These are phyloP conservation scores for Xestoiulus laeticollis DNA, from an alignment of 2,888 invertebrate species.

Conservation along the genomic window DNA sequence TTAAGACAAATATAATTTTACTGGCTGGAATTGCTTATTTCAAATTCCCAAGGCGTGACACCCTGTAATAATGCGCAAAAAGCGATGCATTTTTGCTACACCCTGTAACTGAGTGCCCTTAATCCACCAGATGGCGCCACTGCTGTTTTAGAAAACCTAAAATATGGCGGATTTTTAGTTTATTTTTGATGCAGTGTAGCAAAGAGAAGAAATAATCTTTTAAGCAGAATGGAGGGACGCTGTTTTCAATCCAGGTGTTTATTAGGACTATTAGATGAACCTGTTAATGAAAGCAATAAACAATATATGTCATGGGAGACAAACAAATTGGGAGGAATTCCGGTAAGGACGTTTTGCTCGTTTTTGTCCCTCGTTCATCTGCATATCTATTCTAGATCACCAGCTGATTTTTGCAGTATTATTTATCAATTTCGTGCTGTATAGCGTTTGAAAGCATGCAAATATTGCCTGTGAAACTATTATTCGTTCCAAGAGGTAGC, in stretches of 20 bases:
- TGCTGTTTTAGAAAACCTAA: background rate
- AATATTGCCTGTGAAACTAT: no score
- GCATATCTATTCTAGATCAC: background rate
- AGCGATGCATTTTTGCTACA: background rate
- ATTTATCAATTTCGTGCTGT: no score
- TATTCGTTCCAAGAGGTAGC: no score
- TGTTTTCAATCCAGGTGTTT: background rate
- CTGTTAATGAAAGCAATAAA: conserved; percentile 43
- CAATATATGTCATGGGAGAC: conserved; percentile 25
- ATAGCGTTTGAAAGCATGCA: no score
- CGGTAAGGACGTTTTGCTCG: background rate
- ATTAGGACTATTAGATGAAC: conserved; percentile 45
- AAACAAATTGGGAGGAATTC: conserved; percentile 45
- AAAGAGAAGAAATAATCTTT: background rate
- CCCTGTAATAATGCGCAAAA: background rate
- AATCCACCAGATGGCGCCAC: background rate
- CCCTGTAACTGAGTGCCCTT: background rate
- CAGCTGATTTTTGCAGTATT: background rate
- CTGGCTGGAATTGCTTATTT: no score
- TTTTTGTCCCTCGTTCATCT: background rate
- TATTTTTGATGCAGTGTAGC: background rate
- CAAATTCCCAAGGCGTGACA: no score
- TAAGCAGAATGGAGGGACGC: conserved; percentile 19
- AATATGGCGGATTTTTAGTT: conserved; percentile 34
- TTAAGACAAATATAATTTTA: no score